Evolutionary conservation across 2,797 vertebrate species (phyloP).

Genomic region (Mallotus villosus): DNA sequence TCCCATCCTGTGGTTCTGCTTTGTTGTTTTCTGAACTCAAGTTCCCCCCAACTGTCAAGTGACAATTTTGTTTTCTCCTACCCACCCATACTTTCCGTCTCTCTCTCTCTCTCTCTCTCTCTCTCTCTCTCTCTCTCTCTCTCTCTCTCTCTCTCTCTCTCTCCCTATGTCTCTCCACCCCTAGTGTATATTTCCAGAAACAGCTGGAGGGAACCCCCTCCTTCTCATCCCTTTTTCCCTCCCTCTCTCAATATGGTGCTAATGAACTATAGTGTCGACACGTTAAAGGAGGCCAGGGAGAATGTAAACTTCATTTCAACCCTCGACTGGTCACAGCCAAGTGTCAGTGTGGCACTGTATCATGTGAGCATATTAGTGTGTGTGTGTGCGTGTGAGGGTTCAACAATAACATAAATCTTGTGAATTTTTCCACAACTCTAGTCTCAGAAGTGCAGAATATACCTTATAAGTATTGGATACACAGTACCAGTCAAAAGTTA

Average conservation of each 20-base stretch:
- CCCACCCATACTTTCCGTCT: constrained; percentile 44
- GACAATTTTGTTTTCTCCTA: not conserved
- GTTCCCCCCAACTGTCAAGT: not conserved
- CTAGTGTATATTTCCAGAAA: constrained; percentile 29
- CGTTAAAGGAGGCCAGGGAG: constrained; percentile 9
- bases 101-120: constrained; percentile 22
- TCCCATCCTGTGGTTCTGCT: not conserved
- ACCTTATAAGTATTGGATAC: no score
- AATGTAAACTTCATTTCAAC: constrained; percentile 57
- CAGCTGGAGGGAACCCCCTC: constrained; percentile 41
- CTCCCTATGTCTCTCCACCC: constrained; percentile 2
- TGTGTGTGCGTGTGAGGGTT: constrained; percentile 39
- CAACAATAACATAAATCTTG: constrained; percentile 31
- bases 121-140: constrained; percentile 29
- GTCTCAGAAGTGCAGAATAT: constrained; percentile 20
- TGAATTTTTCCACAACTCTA: constrained; percentile 31
- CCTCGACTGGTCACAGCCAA: constrained; percentile 51
- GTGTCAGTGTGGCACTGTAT: constrained; percentile 53
- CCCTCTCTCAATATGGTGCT: constrained; percentile 70
- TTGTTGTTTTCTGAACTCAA: not conserved
- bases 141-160: constrained; percentile 31
- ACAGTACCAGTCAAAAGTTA: no score
- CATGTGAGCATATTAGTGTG: constrained; percentile 70
- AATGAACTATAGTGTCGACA: constrained; percentile 57
- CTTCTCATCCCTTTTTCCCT: constrained; percentile 40